phyloP scores from a whole-genome alignment of 2,113 vertebrate species.

The Tauraco erythrolophus region DNA sequence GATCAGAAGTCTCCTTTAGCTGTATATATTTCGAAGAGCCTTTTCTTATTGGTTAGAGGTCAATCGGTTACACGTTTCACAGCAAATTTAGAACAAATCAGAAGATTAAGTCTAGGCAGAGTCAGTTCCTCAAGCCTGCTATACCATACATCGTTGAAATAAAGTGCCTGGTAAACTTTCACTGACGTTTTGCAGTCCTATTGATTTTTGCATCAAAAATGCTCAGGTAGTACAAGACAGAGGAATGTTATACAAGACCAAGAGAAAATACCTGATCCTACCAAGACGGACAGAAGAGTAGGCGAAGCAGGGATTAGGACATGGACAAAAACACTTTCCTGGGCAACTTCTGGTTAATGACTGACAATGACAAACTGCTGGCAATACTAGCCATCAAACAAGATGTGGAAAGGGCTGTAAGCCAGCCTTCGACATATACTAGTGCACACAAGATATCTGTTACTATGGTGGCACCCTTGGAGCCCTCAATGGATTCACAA shows the following conservation, averaged over 20 bases:
- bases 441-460: neutral
- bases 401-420: neutral
- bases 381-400: neutral
- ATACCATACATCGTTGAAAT: neutral
- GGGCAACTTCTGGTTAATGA: neutral
- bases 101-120: neutral
- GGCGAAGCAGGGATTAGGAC: neutral
- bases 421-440: neutral
- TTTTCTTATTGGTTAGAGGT: neutral
- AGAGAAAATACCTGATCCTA: neutral
- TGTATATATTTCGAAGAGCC: neutral
- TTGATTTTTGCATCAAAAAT: neutral
- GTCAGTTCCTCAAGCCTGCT: neutral
- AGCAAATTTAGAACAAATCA: neutral
- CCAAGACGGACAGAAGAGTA: neutral
- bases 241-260: neutral
- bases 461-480: neutral
- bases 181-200: neutral
- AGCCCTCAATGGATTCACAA: neutral
- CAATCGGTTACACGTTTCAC: neutral
- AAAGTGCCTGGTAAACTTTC: neutral
- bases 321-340: accelerated
- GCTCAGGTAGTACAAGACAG: neutral
- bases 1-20: neutral
- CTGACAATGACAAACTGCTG: neutral